Evolutionary conservation across 1,140 invertebrate genomes (phyloP).

Genomic region (Brevipalpus yothersi): DNA sequence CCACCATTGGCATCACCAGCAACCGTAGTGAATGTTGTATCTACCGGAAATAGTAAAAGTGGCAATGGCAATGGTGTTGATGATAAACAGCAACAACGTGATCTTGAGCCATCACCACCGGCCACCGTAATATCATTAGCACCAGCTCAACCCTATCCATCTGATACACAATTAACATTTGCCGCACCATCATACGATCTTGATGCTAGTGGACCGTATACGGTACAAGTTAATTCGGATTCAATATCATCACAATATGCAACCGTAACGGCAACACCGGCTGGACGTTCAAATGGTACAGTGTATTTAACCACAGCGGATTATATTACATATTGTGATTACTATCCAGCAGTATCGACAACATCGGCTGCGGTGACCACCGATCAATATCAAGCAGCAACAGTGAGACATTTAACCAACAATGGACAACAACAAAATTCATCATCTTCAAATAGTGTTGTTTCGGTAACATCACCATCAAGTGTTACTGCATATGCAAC

Average conservation of each 20-base stretch:
- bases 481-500: constrained; percentile 9
- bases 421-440: no score
- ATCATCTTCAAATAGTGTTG: no score
- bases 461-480: not conserved
- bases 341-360: constrained; percentile 2
- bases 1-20: constrained; percentile 7
- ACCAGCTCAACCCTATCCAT: constrained; percentile 8
- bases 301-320: constrained; percentile 8
- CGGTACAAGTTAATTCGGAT: constrained; percentile 7
- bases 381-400: constrained; percentile 11
- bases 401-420: no score
- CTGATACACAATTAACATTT: constrained; percentile 8
- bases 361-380: not conserved
- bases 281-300: not conserved
- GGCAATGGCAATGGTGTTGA: not conserved
- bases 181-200: constrained; percentile 9
- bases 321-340: constrained; percentile 10
- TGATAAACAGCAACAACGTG: not conserved
- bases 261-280: not conserved
- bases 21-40: constrained; percentile 3
- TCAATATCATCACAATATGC: constrained; percentile 4
- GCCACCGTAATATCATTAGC: constrained; percentile 8
- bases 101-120: constrained; percentile 8
- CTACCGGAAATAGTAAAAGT: not conserved
- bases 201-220: constrained; percentile 2